Conservation (phyloP, 2,113 vertebrate species). For the Puffinus mauretanicus region DNA sequence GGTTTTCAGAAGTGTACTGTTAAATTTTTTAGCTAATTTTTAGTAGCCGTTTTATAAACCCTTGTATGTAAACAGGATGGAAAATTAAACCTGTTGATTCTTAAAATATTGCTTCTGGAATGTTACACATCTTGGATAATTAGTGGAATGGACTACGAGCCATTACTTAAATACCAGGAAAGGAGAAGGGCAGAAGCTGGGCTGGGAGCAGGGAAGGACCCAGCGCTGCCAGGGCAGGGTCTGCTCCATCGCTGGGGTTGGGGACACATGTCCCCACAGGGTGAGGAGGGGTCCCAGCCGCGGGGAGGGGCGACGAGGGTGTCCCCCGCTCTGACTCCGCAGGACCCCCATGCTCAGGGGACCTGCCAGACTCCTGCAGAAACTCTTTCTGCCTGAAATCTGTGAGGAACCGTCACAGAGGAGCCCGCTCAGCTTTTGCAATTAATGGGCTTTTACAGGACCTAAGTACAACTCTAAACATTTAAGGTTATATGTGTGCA, state of each 20-base stretch:
- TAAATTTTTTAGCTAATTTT: background rate
- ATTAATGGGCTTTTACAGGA: slow-evolving; percentile 4
- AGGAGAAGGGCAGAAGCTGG: background rate
- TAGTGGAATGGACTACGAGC: background rate
- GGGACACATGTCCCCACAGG: rapidly evolving
- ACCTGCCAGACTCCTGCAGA: background rate
- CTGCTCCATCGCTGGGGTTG: background rate
- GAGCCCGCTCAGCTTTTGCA: slow-evolving; percentile 34
- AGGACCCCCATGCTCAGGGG: rapidly evolving
- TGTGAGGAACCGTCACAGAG: background rate
- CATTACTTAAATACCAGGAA: rapidly evolving
- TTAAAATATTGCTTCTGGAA: background rate
- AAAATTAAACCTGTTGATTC: background rate
- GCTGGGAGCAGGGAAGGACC: background rate
- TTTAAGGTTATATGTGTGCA: background rate
- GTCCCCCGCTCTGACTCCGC: rapidly evolving
- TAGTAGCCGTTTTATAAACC: background rate
- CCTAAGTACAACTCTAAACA: slow-evolving; percentile 3
- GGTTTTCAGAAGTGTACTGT: background rate
- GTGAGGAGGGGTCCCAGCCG: background rate
- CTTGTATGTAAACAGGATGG: background rate
- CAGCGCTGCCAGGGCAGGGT: background rate
- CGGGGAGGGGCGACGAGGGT: rapidly evolving
- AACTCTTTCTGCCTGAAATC: background rate
- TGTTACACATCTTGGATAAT: rapidly evolving